Percentiles rank a stretch among this genome's conserved stretches.
These are phyloP conservation scores for Phataginus tricuspis DNA, from an alignment of 2,797 vertebrate genomes.

Conservation along the genomic window DNA sequence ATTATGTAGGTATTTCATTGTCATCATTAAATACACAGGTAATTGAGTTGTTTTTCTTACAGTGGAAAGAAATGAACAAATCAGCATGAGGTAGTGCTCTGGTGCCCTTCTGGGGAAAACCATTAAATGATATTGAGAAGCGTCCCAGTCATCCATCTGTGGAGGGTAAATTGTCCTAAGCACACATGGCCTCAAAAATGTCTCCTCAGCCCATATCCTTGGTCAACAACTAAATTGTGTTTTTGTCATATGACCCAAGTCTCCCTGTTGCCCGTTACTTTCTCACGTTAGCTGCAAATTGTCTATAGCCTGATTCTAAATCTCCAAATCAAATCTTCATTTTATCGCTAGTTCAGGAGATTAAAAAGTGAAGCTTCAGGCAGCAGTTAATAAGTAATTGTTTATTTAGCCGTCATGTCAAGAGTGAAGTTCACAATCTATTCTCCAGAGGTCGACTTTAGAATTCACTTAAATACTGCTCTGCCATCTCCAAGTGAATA, in stretches of 20 bases:
- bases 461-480: slow-evolving; percentile 68
- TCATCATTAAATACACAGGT: not conserved
- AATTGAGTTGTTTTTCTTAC: not conserved
- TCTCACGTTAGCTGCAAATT: slow-evolving; percentile 67
- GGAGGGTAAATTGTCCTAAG: slow-evolving; percentile 40
- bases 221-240: slow-evolving; percentile 71
- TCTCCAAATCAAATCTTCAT: slow-evolving; percentile 78
- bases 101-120: slow-evolving; percentile 10
- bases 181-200: slow-evolving; percentile 42
- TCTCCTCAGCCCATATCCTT: slow-evolving; percentile 56
- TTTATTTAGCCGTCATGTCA: slow-evolving; percentile 77
- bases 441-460: slow-evolving; percentile 63
- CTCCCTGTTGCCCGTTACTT: slow-evolving; percentile 45
- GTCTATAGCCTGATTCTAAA: slow-evolving; percentile 68
- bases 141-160: not conserved
- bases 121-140: slow-evolving; percentile 43
- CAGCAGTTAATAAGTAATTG: slow-evolving; percentile 78
- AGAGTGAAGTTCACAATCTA: slow-evolving; percentile 74
- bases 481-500: slow-evolving; percentile 45
- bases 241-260: slow-evolving; percentile 71
- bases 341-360: slow-evolving; percentile 73
- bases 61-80: not conserved
- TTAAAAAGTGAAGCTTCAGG: slow-evolving; percentile 78
- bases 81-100: not conserved
- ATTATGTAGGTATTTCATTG: not conserved